These are phyloP conservation scores for Grantiella picta DNA, from an alignment of 2,113 vertebrate genomes.

Conservation along the genomic window DNA sequence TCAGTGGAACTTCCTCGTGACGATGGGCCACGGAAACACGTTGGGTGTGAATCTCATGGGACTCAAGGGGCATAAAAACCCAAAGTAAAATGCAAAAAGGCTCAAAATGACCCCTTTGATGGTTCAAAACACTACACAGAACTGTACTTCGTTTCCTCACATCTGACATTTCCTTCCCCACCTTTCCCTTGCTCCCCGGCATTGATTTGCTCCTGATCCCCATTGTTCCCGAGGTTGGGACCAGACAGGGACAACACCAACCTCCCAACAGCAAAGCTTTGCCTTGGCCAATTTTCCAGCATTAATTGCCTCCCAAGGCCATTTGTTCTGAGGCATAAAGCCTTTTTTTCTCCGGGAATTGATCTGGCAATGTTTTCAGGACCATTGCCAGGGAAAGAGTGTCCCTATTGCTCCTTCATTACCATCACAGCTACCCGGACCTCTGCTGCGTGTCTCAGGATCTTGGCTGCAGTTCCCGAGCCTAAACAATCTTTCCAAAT, in stretches of 20 bases:
- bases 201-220: neutral
- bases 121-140: neutral
- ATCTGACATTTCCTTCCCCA: neutral
- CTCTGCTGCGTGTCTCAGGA: neutral
- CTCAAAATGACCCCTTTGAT: neutral
- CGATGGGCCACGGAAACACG: accelerated
- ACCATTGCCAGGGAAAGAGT: neutral
- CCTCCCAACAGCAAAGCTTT: neutral
- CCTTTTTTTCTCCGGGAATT: neutral
- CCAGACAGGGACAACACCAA: neutral
- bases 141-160: neutral
- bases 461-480: neutral
- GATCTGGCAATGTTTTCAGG: neutral
- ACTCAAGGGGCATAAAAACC: neutral
- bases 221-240: neutral
- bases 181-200: neutral
- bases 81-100: neutral
- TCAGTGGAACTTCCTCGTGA: neutral
- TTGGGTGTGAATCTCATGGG: neutral
- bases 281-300: neutral
- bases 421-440: neutral
- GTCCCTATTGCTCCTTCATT: neutral
- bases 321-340: neutral
- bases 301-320: neutral
- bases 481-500: constrained; percentile 13